Percentiles rank a stretch among this genome's conserved stretches.
These are phyloP conservation scores for Drosophila virilis DNA, from an alignment of 1,140 invertebrate species.

Conservation along the genomic window DNA sequence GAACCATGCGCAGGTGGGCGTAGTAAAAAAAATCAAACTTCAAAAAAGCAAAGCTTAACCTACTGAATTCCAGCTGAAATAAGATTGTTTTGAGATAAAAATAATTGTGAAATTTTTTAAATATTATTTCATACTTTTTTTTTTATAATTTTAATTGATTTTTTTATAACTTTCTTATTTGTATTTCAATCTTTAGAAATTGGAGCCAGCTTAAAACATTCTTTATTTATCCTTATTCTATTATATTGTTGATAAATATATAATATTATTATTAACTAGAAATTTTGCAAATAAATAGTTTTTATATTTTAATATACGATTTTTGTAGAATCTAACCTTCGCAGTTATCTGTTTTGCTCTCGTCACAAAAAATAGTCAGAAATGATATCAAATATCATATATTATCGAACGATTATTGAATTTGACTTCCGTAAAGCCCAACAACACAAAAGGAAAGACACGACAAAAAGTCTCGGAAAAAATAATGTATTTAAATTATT, in stretches of 20 bases:
- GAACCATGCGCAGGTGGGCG: conserved; percentile 18
- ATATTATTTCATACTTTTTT: background rate
- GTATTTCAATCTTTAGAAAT: too few relatives aligned
- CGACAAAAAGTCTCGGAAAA: background rate
- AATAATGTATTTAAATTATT: conserved; percentile 25
- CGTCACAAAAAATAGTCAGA: background rate
- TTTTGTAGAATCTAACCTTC: background rate
- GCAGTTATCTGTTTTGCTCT: background rate
- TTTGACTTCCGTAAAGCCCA: conserved; percentile 28
- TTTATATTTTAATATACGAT: too few relatives aligned
- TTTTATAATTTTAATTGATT: background rate
- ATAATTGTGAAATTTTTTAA: background rate
- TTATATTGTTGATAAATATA: too few relatives aligned
- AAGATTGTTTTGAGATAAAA: background rate
- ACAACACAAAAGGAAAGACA: background rate
- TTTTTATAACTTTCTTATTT: background rate
- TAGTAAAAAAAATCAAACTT: conserved; percentile 1
- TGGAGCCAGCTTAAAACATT: background rate
- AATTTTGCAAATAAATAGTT: too few relatives aligned
- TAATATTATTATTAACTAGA: too few relatives aligned
- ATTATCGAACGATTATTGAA: conserved; percentile 11
- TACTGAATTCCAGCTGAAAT: conserved; percentile 9
- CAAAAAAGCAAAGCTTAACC: conserved; percentile 17
- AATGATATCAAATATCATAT: conserved; percentile 13
- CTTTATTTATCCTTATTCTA: background rate